phyloP scores from a whole-genome alignment of 2,888 invertebrate species.

The Synanthedon vespiformis region DNA sequence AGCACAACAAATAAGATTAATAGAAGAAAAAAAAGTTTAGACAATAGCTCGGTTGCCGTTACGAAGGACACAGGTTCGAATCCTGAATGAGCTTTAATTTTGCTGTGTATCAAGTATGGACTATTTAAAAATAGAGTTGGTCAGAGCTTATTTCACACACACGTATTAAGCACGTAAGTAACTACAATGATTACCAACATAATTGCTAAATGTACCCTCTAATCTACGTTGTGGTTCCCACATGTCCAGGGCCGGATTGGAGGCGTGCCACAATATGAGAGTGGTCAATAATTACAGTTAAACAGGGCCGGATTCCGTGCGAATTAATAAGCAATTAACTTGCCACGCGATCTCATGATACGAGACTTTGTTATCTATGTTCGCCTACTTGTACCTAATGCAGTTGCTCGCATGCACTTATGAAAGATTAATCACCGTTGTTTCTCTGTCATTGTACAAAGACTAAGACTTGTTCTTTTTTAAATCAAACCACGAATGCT shows the following conservation, averaged over 20 bases:
- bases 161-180: background rate
- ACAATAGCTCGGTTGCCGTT: no score
- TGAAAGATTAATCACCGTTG: background rate
- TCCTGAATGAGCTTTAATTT: no score
- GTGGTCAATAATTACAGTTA: conserved; percentile 32
- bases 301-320: conserved; percentile 22
- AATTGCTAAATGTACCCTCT: background rate
- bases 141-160: no score
- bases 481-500: background rate
- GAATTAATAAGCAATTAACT: conserved; percentile 39
- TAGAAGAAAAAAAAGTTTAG: no score
- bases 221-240: background rate
- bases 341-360: conserved; percentile 23
- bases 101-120: no score
- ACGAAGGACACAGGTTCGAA: no score
- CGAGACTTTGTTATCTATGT: background rate
- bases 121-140: no score
- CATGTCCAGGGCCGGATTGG: conserved; percentile 6
- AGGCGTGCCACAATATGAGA: conserved; percentile 12
- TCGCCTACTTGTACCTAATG: background rate
- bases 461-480: background rate
- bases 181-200: background rate
- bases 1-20: no score
- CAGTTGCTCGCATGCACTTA: background rate
- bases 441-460: background rate